A percentile compares a stretch with the other conserved stretches of the same genome.
phyloP scores from a whole-genome alignment of 2,888 invertebrate species.

The Sinopyrophorus schimmeli region DNA sequence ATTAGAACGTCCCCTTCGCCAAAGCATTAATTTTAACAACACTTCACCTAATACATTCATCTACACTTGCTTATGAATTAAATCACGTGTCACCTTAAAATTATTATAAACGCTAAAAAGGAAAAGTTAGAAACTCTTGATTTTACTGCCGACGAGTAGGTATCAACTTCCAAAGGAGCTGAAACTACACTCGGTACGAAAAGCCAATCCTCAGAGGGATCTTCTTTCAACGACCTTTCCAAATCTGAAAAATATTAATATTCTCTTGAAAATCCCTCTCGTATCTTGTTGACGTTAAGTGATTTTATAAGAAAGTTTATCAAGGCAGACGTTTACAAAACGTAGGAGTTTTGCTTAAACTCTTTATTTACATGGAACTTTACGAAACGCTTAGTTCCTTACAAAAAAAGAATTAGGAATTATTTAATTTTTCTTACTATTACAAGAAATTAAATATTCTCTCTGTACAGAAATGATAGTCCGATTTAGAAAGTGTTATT shows the following conservation, averaged over 20 bases:
- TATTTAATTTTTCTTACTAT: no score
- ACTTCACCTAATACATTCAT: constrained; percentile 7
- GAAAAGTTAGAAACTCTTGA: constrained; percentile 22
- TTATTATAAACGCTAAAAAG: constrained; percentile 20
- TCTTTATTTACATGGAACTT: no score
- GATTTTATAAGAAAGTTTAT: neutral
- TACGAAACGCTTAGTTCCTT: no score
- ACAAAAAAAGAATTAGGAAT: no score
- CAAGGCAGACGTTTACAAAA: no score
- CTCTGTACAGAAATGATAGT: no score
- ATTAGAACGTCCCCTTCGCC: neutral
- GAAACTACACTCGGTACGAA: constrained; percentile 49
- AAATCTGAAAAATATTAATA: constrained; percentile 14
- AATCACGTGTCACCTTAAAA: constrained; percentile 16
- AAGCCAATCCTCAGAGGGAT: constrained; percentile 48
- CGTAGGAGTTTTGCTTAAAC: no score
- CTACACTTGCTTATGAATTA: constrained; percentile 2
- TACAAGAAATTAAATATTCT: no score
- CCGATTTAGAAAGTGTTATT: no score
- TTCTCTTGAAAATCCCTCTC: no score
- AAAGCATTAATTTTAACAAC: constrained; percentile 1
- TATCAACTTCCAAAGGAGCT: constrained; percentile 50
- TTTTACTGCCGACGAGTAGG: constrained; percentile 42
- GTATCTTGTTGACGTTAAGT: neutral
- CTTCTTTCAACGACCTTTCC: constrained; percentile 30